Percentiles rank a stretch among this genome's conserved stretches.
These are phyloP conservation scores for Drosophila kuntzei DNA, from an alignment of 2,888 invertebrate species.

Conservation along the genomic window DNA sequence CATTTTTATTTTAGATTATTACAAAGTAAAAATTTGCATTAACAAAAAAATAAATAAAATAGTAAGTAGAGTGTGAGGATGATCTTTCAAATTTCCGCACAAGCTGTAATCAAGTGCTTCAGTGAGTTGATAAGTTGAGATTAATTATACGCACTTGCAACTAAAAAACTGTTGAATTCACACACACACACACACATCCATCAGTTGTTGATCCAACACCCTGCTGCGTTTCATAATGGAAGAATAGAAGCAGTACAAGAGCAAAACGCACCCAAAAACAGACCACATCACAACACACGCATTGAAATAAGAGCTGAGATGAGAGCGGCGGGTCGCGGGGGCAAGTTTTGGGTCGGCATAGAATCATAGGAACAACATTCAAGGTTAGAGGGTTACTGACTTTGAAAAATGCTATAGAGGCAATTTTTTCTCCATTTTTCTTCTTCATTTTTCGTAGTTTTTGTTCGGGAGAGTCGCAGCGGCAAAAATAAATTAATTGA, in stretches of 20 bases:
- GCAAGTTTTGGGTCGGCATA: constrained; percentile 24
- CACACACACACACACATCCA: neutral
- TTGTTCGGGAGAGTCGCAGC: constrained; percentile 23
- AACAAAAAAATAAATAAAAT: neutral
- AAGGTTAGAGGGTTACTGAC: constrained; percentile 85
- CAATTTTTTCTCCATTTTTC: constrained; percentile 50
- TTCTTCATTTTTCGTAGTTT: constrained; percentile 15
- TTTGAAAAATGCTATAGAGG: constrained; percentile 79
- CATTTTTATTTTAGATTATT: neutral
- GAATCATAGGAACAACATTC: constrained; percentile 76
- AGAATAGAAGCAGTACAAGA: constrained; percentile 41
- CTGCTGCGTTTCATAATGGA: constrained; percentile 65
- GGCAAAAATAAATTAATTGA: constrained; percentile 65
- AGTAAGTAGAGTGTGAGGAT: neutral
- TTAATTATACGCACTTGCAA: constrained; percentile 53
- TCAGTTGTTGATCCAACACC: constrained; percentile 37
- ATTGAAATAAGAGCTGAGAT: constrained; percentile 23
- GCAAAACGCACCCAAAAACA: constrained; percentile 22
- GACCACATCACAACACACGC: constrained; percentile 28
- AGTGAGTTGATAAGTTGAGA: constrained; percentile 26
- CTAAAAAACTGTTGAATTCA: constrained; percentile 24
- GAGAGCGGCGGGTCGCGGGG: neutral
- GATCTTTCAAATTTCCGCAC: neutral
- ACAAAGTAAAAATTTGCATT: neutral
- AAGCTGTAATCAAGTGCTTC: neutral